phyloP scores from a whole-genome alignment of 2,888 invertebrate species.

The Eremobia ochroleuca region DNA sequence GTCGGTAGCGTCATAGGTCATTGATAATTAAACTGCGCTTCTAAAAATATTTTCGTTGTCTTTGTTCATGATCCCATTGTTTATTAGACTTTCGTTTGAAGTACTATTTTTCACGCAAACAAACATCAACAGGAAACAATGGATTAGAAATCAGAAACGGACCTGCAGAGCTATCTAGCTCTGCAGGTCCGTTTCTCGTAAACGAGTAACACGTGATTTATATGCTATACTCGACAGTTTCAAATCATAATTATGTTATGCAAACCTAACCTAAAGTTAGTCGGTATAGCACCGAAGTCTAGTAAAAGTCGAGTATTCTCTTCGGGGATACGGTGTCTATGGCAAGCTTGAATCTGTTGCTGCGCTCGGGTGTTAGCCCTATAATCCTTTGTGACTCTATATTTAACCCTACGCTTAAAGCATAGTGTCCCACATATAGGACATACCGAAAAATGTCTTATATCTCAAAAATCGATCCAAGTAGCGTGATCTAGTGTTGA shows the following conservation, averaged over 20 bases:
- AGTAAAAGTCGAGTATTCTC: no score
- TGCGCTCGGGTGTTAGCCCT: background rate
- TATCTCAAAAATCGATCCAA: no score
- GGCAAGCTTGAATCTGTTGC: background rate
- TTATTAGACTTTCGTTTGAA: slow-evolving; percentile 13
- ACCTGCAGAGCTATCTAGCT: no score
- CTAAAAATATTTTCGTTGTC: slow-evolving; percentile 18
- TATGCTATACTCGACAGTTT: background rate
- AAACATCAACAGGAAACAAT: background rate
- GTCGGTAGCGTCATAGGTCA: slow-evolving; percentile 49
- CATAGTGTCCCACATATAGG: no score
- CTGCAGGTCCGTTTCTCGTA: no score
- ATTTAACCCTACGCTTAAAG: no score
- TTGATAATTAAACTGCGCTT: slow-evolving; percentile 30
- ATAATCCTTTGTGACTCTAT: background rate
- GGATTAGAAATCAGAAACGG: background rate
- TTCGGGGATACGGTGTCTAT: background rate
- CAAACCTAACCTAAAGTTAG: background rate
- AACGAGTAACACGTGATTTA: background rate
- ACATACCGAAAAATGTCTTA: no score
- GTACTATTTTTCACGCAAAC: slow-evolving; percentile 8
- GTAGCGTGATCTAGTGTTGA: no score
- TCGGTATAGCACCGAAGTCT: background rate
- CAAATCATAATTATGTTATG: background rate
- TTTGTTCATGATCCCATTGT: slow-evolving; percentile 4